Evolutionary conservation across 2,888 invertebrate genomes (phyloP), one percentile per base, ranked within the genome.

Genomic region (Dorcus parallelipipedus): DNA sequence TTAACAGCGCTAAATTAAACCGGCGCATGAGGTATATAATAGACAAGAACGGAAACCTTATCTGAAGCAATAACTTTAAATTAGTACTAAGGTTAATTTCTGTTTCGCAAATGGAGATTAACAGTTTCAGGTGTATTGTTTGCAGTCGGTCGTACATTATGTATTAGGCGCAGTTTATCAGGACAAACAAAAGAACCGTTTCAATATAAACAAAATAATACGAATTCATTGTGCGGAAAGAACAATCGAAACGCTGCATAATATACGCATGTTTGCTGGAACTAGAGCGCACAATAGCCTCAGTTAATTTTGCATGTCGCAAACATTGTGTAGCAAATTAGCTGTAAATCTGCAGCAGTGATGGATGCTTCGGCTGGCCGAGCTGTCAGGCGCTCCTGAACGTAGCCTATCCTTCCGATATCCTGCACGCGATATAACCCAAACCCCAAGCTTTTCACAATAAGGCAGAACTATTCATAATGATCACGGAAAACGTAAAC

Each of bases 251-350:
- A 33, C 43, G 57, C 20, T 23, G 52, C 38, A 61, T 58, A 61
- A 54, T 58, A 53, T 57, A 58, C 54, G 55, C 58, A 50, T 50
- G 54, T 48, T 52, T 43, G 47, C 41, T 26, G 62, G 63, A 56
- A 62, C 56, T 58, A 57, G 58, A 54, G 58, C 66, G 67, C 69
- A 73, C 73, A 73, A 73, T 71, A 67, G 70, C 67, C 69, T 14
- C 20, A 67, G 73, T 73, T 75, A 74, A 75, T 76, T 74, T 73
- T 68, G 73, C 73, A 73, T 74, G 73, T 74, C 75, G 72, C 72
- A 69, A 72, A 72, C 73, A 73, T 70, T 71, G 73, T 73, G 71
- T 70, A 71, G 70, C 72, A 74, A 75, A 76, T 76, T 74, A 76
- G 72, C 73, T 73, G 74, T 74, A 73, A 76, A 76, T 76, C 74